Conservation (phyloP, 2,113 vertebrate genomes). For the Equus quagga region DNA sequence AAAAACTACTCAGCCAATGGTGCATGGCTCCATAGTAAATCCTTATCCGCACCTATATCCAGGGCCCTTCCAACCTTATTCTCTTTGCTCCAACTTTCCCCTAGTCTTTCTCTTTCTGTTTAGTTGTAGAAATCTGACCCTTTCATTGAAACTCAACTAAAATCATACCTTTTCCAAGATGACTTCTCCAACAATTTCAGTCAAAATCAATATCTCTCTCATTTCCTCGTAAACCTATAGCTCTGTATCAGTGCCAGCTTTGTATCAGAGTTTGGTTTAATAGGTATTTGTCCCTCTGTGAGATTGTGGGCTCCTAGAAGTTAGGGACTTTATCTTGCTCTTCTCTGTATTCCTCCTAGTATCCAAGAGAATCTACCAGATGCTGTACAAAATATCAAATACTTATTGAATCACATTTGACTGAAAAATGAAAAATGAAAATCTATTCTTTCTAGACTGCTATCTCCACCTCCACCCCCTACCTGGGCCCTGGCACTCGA, state of each 20-base stretch:
- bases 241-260: not conserved
- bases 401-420: not conserved
- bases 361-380: not conserved
- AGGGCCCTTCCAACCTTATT: not conserved
- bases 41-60: not conserved
- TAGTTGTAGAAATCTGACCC: conserved; percentile 24
- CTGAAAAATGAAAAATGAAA: conserved; percentile 22
- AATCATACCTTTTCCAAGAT: not conserved
- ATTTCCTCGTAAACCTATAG: not conserved
- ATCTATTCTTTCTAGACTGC: not conserved
- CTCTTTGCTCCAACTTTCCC: not conserved
- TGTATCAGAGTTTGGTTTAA: not conserved
- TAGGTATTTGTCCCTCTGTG: not conserved
- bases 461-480: fast-evolving
- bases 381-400: conserved; percentile 25
- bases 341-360: not conserved
- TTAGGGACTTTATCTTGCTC: not conserved
- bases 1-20: not conserved
- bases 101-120: not conserved
- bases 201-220: not conserved
- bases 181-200: not conserved
- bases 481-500: not conserved
- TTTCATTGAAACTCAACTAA: conserved; percentile 29
- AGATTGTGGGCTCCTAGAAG: not conserved
- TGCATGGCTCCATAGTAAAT: not conserved